Evolutionary conservation across 2,797 vertebrate genomes (phyloP).

Genomic region (Molossus alvarezi): DNA sequence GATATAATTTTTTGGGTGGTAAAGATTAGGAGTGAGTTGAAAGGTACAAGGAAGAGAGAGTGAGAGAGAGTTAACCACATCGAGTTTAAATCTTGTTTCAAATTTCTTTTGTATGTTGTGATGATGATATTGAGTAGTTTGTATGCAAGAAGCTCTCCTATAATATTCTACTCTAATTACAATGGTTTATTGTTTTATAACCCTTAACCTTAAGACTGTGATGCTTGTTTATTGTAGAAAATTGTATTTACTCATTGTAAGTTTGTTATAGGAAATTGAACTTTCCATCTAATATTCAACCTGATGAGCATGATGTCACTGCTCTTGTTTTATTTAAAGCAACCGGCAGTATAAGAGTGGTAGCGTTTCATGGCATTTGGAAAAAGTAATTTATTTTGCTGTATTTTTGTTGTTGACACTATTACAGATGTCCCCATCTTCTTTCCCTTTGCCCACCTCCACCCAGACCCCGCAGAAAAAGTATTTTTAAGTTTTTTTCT

Average conservation of each 20-base stretch:
- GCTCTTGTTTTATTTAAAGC: constrained; percentile 75
- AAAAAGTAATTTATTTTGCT: not conserved
- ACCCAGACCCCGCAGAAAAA: not conserved
- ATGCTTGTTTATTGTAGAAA: constrained; percentile 81
- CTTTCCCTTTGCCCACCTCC: not conserved
- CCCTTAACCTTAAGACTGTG: constrained; percentile 83
- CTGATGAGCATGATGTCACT: constrained; percentile 54
- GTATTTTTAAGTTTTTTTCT: constrained; percentile 27
- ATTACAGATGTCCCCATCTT: not conserved
- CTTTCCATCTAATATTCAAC: constrained; percentile 84
- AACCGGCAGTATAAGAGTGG: not conserved
- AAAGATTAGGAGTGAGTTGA: constrained; percentile 54
- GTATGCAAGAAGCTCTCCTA: constrained; percentile 71
- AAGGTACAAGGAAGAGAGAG: not conserved
- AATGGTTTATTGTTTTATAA: constrained; percentile 84
- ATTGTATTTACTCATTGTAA: constrained; percentile 80
- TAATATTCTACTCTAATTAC: constrained; percentile 74
- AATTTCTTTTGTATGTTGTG: constrained; percentile 73
- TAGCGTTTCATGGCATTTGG: constrained; percentile 46
- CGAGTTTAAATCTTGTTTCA: constrained; percentile 76
- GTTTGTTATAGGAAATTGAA: constrained; percentile 83
- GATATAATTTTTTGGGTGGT: constrained; percentile 61
- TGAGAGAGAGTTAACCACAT: constrained; percentile 51
- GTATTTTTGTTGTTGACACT: not conserved
- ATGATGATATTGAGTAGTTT: constrained; percentile 75